Evolutionary conservation across 2,113 vertebrate genomes (phyloP), one percentile per base, ranked within the genome.

Genomic region (Blennius ocellaris): DNA sequence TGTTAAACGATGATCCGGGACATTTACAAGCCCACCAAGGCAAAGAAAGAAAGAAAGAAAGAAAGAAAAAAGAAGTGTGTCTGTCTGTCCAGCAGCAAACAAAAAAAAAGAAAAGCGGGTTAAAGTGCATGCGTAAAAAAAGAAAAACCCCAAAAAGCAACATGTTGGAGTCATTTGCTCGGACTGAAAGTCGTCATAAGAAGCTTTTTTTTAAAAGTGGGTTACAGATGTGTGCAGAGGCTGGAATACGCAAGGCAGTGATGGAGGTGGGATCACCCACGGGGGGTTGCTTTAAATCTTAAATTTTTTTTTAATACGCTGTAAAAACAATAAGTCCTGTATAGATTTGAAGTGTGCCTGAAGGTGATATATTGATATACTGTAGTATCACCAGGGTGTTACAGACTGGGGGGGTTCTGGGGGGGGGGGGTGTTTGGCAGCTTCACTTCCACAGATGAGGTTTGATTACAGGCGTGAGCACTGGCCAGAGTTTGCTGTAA

Each of bases 221-320:
- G 71, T 50, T 83, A n/a, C 80, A 89, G 73, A 86, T 86, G 52
- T 51, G 60, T 3, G 56, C 76, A 62, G 73, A 67, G 76, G 76
- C 21, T 79, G 74, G 80, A 73, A 16, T 70, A 17, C 51, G 69
- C 40, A 56, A 54, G 58, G 60, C 69, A 69, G 21, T 14, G 40
- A 11, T 61, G 40, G 50, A 73, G 54, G 53, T 61, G 69, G 43
- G 11, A 38, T 36, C 17, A 7, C 16, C 30, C 15, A 6, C 0
- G 15, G 10, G 10, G 37, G 21, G n/a, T 47, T 12, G 1, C 38
- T n/a, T 63, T 37, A 49, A 67, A 8, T 7, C 11, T 30, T 30
- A 30, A 30, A 30, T 30, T 30, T 30, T 50, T 69, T 58, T 50
- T n/a, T n/a, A n/a, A 76, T 78, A 37, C 17, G 37, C 36, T 65